These are phyloP conservation scores for Heliangelus exortis DNA, from an alignment of 2,797 vertebrate species.

Conservation along the genomic window DNA sequence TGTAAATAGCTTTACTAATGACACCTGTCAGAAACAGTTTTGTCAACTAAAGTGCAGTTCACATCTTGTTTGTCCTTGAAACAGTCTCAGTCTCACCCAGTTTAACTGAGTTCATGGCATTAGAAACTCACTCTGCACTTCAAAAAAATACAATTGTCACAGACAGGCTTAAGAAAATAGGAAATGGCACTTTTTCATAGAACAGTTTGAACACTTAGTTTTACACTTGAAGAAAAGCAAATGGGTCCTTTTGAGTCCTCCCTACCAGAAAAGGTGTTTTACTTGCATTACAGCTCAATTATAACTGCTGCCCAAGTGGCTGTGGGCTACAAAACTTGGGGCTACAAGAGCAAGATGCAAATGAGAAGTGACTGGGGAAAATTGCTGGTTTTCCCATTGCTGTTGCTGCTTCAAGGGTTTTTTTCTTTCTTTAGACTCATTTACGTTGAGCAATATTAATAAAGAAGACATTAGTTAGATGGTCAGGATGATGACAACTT, in stretches of 20 bases:
- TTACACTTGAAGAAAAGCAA: not conserved
- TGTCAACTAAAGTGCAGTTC: not conserved
- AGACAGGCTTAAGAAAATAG: not conserved
- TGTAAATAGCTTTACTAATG: slow-evolving; percentile 97
- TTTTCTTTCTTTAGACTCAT: not conserved
- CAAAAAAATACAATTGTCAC: not conserved
- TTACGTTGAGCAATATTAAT: not conserved
- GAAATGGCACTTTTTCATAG: rapidly evolving
- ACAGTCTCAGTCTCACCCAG: not conserved
- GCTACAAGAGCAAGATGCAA: not conserved
- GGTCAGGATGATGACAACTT: not conserved
- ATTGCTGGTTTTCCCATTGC: too few relatives aligned
- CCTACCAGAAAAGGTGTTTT: not conserved
- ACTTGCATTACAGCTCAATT: not conserved
- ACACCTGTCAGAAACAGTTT: slow-evolving; percentile 81
- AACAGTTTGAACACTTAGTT: not conserved
- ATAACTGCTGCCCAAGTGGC: not conserved
- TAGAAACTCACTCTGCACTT: not conserved
- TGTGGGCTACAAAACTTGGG: not conserved
- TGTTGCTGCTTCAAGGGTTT: not conserved
- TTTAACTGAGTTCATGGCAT: not conserved
- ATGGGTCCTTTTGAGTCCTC: not conserved
- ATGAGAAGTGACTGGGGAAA: not conserved
- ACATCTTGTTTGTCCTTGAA: not conserved
- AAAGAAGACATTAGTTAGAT: not conserved